Conservation (phyloP, 2,113 vertebrate species). For the Podarcis muralis region DNA sequence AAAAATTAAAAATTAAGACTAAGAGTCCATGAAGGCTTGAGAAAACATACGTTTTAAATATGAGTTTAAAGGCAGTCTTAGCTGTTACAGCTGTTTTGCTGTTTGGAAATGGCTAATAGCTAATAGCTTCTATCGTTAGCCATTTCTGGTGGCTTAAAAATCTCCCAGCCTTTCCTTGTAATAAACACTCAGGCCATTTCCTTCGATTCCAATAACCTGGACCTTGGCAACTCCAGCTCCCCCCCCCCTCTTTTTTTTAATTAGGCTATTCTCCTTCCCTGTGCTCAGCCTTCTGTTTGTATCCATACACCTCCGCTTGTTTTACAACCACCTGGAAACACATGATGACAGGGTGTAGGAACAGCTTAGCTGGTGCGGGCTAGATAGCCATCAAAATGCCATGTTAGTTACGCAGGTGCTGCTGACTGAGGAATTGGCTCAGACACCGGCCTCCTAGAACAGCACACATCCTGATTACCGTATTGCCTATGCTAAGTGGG, state of each 20-base stretch:
- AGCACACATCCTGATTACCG: neutral
- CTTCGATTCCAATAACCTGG: neutral
- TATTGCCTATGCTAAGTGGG: slow-evolving; percentile 1
- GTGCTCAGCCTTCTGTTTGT: slow-evolving; percentile 42
- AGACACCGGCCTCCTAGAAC: slow-evolving; percentile 54
- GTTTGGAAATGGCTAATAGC: neutral
- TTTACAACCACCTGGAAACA: slow-evolving; percentile 66
- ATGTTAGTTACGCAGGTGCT: slow-evolving; percentile 51
- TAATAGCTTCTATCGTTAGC: slow-evolving; percentile 25
- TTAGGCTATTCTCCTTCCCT: neutral
- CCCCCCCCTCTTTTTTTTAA: slow-evolving; percentile 9
- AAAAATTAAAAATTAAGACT: too few relatives aligned
- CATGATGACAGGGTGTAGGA: slow-evolving; percentile 54
- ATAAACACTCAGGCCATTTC: slow-evolving; percentile 8
- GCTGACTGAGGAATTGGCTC: slow-evolving; percentile 66
- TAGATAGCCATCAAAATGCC: slow-evolving; percentile 60
- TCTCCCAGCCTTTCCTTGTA: neutral
- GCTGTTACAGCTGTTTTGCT: neutral
- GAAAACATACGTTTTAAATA: too few relatives aligned
- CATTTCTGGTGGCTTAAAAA: slow-evolving; percentile 26
- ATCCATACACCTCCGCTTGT: slow-evolving; percentile 49
- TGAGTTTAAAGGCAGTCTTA: neutral
- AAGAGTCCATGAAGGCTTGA: too few relatives aligned
- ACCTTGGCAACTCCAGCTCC: neutral
- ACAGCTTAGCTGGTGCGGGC: slow-evolving; percentile 55